Evolutionary conservation across 2,113 vertebrate species (phyloP).

Genomic region (Dendropsophus ebraccatus): DNA sequence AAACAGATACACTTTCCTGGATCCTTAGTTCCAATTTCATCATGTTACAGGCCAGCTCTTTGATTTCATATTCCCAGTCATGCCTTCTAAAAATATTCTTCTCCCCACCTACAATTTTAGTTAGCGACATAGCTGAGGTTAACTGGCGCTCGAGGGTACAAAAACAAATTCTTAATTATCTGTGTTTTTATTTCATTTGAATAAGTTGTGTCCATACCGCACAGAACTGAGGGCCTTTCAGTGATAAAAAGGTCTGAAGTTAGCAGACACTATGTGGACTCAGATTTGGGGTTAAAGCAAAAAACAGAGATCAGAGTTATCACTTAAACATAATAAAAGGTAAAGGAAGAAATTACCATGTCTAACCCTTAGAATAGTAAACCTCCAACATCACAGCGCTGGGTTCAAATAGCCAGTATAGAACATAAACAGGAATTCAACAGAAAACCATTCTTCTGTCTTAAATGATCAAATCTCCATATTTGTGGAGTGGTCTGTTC

Average conservation of each 20-base stretch:
- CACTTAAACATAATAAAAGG: slow-evolving; percentile 39
- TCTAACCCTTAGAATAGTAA: neutral
- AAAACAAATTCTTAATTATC: slow-evolving; percentile 45
- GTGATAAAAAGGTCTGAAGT: neutral
- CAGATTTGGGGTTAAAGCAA: slow-evolving; percentile 24
- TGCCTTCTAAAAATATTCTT: slow-evolving; percentile 47
- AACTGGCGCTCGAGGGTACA: neutral
- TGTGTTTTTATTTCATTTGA: slow-evolving; percentile 45
- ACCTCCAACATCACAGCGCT: neutral
- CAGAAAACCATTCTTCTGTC: neutral
- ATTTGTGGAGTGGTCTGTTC: neutral
- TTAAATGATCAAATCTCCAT: slow-evolving; percentile 6
- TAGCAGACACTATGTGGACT: neutral
- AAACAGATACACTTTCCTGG: neutral
- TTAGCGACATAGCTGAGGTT: slow-evolving; percentile 52
- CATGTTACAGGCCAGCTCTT: neutral
- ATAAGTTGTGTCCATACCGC: slow-evolving; percentile 25
- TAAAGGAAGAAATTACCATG: slow-evolving; percentile 8
- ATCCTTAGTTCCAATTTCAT: neutral
- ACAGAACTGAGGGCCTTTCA: slow-evolving; percentile 35
- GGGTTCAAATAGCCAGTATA: neutral
- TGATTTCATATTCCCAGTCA: slow-evolving; percentile 28
- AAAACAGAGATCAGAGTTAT: slow-evolving; percentile 30
- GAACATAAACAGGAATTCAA: slow-evolving; percentile 11
- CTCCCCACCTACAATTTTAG: slow-evolving; percentile 40